Evolutionary conservation across 2,888 invertebrate genomes (phyloP), one percentile per base, ranked within the genome.

Genomic region (Cartodere bifasciata): DNA sequence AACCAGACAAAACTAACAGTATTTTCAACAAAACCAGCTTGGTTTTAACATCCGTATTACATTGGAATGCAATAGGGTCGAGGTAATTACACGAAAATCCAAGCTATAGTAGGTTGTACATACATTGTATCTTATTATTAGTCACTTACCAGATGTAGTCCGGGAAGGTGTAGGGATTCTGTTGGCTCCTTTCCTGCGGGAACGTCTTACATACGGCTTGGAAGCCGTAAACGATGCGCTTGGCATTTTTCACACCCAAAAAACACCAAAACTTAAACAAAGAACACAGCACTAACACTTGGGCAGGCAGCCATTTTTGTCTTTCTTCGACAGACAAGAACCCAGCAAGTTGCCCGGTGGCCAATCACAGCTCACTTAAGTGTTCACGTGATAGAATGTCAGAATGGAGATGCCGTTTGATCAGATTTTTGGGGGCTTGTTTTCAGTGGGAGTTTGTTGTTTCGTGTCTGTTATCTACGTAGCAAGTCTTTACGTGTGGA

Each of bases 201-300:
- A 87, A 68, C 87, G 78, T 65, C 87, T 77, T 58, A 84, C 81
- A 70, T 84, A 86, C 67, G 84, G 83, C 72, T 86, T 79, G 65
- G 85, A 83, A 66, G 86, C 84, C 62, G 85, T 84, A 68, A 87
- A 86, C 64, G 87, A 87, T 70, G 87, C 87, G 75, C 87, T 87
- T 73, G 87, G 88, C 88, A 88, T 85, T 68, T 75, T 82, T 45
- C 49, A 48, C 49, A 47, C 50, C 53, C 53, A 45, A 46, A 45
- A 46, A 49, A 50, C 67, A 65, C 63, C 61, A 62, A 63, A 64
- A 63, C 58, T 73, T 76, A 79, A 78, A 80, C 79, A 80, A 80
- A 80, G 79, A 73, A 79, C 72, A 75, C 73, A n/a, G n/a, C n/a
- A 75, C 72, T 72, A 72, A 72, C 74, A 75, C 73, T 71, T 71